Evolutionary conservation across 2,888 invertebrate species (phyloP), one percentile per base, ranked within the genome.

Genomic region (Lasioglossum malachurum): DNA sequence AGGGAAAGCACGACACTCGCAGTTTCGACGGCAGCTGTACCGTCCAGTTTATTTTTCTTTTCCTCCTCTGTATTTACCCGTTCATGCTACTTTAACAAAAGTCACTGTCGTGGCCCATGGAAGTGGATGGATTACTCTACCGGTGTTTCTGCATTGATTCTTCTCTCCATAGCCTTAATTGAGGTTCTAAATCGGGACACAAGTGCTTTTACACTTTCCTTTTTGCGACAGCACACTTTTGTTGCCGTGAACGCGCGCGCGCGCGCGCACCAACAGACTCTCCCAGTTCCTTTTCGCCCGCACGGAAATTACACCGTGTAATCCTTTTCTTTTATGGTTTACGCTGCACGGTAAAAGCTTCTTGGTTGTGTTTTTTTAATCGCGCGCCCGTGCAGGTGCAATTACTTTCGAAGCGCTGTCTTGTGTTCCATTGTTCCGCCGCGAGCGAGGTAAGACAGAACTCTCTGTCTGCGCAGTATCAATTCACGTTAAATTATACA

Each of bases 141-240:
- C 73, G 78, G 83, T 82, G 83, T 84, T 82, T 78, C 83, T 75
- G 84, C 74, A 84, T 84, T 83, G 84, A 83, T 84, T 84, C 83
- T 49, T 78, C 78, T 74, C 74, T 82, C 76, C 74, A 78, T 84
- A 82, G 78, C 83, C 78, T 78, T 82, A 84, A 84, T 84, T 77
- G 83, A 82, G 83, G 67, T 82, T 82, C 83, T 84, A 84, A 84
- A 84, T 84, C 82, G 77, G 82, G 82, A 82, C 83, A 84, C 83
- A 84, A 78, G 78, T 46, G 74, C 69, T 83, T 82, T 71, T 83
- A 69, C 74, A 69, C 78, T 78, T 77, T 46, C 49, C 57, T 84
- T 84, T 74, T 84, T 82, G 83, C 27, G 82, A 76, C 75, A 64
- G 77, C 35, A 77, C 35, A 67, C 78, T 78, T 35, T 82, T 78